Base-by-base conservation (phyloP, 2,797 vertebrate genomes). In the Myotis daubentonii region DNA sequence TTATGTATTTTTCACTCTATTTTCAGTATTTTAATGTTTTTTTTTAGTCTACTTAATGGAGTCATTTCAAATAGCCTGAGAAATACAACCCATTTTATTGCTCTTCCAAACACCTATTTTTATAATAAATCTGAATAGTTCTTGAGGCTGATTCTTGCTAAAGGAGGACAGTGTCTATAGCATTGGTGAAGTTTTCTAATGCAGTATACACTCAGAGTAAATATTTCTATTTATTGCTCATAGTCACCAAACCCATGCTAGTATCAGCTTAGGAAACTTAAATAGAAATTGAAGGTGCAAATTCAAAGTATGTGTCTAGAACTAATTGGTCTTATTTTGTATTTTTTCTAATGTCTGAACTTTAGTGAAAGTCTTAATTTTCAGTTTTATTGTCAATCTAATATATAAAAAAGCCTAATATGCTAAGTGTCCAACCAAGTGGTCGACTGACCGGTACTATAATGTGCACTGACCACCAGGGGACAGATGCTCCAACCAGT, bases 1-100 rank as follows among this genome's bases (percentile, higher is more conserved):
- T 82, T 83, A 79, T 30, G 5, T 83, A 51, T 91, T 88, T 96
- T 89, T 93, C 19, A 36, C 49, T 44, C 71, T 51, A 38, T 68
- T 93, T 75, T 80, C 79, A 91, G 8, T 87, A 72, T 87, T 80
- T 94, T 82, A 71, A 55, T 65, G 47, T 90, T 44, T 87, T 66
- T 66, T 92, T 91, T 82, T 60, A 80, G n/a, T 87, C 75, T 82
- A 7, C 83, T 94, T 66, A 92, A 80, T 81, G 28, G 19, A 87
- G 65, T 88, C 30, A 84, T 80, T 91, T 91, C 78, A 87, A 85
- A 66, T 90, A 89, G 41, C 16, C 17, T 55, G 53, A 91, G 60
- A 91, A 94, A 95, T 87, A 82, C 19, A 94, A 70, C 13, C 36
- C 62, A 62, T 96, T 88, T 91, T 89, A 44, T 87, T 93, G 70